These are phyloP conservation scores for Arvicanthis niloticus DNA, from an alignment of 2,113 vertebrate species.

Conservation along the genomic window DNA sequence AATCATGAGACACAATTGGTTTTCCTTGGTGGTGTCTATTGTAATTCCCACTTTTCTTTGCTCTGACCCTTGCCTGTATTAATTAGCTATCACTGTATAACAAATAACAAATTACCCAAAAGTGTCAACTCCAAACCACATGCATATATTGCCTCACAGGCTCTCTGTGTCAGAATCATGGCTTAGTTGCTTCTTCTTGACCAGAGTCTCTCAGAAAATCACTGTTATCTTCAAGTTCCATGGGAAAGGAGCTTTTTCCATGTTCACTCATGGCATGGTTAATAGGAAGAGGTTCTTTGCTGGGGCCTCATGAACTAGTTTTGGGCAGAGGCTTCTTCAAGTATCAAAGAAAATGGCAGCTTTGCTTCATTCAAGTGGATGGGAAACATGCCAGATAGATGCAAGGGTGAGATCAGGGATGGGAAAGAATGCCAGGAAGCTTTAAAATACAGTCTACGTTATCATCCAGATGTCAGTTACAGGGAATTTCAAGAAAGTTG, in stretches of 20 bases:
- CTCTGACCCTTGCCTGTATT: not conserved
- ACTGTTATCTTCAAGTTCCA: not conserved
- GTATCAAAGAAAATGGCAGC: not conserved
- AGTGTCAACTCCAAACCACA: not conserved
- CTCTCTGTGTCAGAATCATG: not conserved
- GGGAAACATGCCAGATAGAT: not conserved
- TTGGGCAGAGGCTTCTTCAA: not conserved
- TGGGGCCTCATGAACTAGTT: not conserved
- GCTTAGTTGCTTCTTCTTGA: not conserved
- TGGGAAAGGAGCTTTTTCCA: not conserved
- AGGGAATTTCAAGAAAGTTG: not conserved
- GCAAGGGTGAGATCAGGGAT: not conserved
- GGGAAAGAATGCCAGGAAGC: not conserved
- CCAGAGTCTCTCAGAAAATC: not conserved
- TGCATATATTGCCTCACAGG: not conserved
- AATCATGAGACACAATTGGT: not conserved
- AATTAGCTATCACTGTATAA: not conserved
- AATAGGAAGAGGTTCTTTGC: not conserved
- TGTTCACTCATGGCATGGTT: not conserved
- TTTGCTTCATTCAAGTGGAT: not conserved
- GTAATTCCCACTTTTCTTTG: not conserved
- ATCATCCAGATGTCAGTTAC: not conserved
- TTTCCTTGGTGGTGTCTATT: not conserved
- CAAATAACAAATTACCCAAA: not conserved
- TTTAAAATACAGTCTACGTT: not conserved